Conservation (phyloP, 2,797 vertebrate genomes). For the Dipus sagitta region DNA sequence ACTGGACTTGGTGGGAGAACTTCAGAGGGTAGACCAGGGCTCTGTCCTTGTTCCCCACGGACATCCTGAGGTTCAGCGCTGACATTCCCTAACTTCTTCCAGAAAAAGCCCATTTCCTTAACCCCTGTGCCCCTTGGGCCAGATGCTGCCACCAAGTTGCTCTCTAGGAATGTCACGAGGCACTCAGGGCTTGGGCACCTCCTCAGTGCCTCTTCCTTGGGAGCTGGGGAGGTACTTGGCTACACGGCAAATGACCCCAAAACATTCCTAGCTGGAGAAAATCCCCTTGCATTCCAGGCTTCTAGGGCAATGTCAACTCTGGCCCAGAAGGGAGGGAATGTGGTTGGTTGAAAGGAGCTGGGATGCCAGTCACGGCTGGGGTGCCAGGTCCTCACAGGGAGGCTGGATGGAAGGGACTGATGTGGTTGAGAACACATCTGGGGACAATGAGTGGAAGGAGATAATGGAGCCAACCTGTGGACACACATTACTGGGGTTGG, state of each 20-base stretch:
- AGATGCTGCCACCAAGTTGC: not conserved
- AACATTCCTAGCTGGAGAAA: slow-evolving; percentile 37
- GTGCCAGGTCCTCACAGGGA: not conserved
- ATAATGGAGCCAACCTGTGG: not conserved
- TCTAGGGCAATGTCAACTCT: slow-evolving; percentile 34
- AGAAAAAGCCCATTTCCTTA: slow-evolving; percentile 26
- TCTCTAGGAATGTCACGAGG: slow-evolving; percentile 56
- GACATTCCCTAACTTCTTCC: slow-evolving; percentile 30
- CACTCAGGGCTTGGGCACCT: not conserved
- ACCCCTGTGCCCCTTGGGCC: not conserved
- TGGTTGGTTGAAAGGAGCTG: not conserved
- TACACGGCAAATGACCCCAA: slow-evolving; percentile 21
- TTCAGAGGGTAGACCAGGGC: not conserved
- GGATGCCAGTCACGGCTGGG: not conserved
- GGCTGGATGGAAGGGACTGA: not conserved
- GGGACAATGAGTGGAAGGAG: not conserved
- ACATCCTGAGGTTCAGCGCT: not conserved
- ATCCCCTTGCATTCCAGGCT: slow-evolving; percentile 48
- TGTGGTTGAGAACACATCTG: not conserved
- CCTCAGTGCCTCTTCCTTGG: not conserved
- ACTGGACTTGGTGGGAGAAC: slow-evolving; percentile 5
- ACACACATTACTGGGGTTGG: accelerated
- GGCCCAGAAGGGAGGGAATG: slow-evolving; percentile 14
- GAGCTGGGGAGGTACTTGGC: not conserved
- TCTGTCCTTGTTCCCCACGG: not conserved